Evolutionary conservation across 2,797 vertebrate species (phyloP), one percentile per base, ranked within the genome.

Genomic region (Cirrhinus molitorella): DNA sequence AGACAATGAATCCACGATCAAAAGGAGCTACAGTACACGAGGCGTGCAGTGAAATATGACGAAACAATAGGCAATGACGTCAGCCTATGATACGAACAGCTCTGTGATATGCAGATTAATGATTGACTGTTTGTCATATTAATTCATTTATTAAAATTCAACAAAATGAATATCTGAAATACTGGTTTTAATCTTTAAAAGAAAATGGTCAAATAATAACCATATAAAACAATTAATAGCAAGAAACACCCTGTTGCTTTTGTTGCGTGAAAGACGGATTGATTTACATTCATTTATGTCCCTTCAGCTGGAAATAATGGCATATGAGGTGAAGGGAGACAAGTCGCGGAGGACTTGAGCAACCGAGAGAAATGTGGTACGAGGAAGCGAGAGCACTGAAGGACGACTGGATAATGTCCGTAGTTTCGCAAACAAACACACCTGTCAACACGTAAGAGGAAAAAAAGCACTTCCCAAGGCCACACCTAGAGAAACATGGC

Each of bases 401-500:
- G 53, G 28, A 53, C 51, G 45, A 5, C 16, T 25, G 23, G 31
- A 8, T 23, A 31, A 21, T 4, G 12, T 45, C 7, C 34, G 3
- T 16, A 71, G 83, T 84, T 79, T 83, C 73, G 83, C 55, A 55
- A 68, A 72, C 73, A 61, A 47, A 76, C 82, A 86, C 91, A 94
- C 93, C 92, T 93, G 91, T 83, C 81, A 83, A 66, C 68, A 74
- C 61, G 77, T 77, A 84, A 37, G 67, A 73, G 47, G 68, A 21
- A 66, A 81, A 65, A 82, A 86, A 49, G 40, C 31, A 85, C 80
- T 79, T 77, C 8, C 37, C 73, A 79, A 84, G 76, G 88, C 94
- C 94, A 95, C 94, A 94, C 94, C 95, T 94, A 28, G 72, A 83
- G 87, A 85, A 92, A 93, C 80, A 93, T 92, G 93, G 91, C 91